Evolutionary conservation across 2,888 invertebrate species (phyloP), one percentile per base, ranked within the genome.

Genomic region (Anthoptus insignis): DNA sequence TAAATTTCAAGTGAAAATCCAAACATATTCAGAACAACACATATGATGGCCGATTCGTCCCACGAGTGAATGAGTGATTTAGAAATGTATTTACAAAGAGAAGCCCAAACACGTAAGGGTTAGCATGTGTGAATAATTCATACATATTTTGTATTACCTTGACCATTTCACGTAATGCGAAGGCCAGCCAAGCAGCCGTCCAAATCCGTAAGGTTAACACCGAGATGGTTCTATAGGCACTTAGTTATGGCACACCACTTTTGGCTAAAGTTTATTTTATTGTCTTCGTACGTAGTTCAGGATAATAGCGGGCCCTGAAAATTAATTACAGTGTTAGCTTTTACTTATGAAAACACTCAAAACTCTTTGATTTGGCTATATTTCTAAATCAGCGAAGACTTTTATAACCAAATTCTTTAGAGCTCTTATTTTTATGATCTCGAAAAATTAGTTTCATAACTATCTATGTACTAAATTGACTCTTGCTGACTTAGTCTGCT

Each of bases 161-260:
- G 90, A 93, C 93, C 93, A 92, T 92, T 91, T 91, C 92, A 92
- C 88, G 88, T 76, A 84, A 86, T 85, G 84, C 82, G 86, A 81
- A 81, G 75, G 84, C 80, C 86, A 79, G 82, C 84, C 77, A 79
- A 79, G 81, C 78, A 78, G 80, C 81, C 79, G 79, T 81, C 77
- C 82, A 78, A 78, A 76, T 81, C 82, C 81, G 70, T 78, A 77
- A n/a, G n/a, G 77, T 79, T 74, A 73, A 83, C 81, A 81, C 84
- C 78, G 70, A 82, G 72, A 45, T 76, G 77, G 72, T 80, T 71
- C 74, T 74, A 82, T 81, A 84, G 77, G 76, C 88, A 88, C 89
- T 89, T 86, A 80, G 74, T 73, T 78, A 76, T 76, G 81, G 76
- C 69, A 69, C 69, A 81, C 82, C 82, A 82, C 84, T 82, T 59